phyloP scores from a whole-genome alignment of 2,888 invertebrate genomes.

The Oscheius myriophilus region DNA sequence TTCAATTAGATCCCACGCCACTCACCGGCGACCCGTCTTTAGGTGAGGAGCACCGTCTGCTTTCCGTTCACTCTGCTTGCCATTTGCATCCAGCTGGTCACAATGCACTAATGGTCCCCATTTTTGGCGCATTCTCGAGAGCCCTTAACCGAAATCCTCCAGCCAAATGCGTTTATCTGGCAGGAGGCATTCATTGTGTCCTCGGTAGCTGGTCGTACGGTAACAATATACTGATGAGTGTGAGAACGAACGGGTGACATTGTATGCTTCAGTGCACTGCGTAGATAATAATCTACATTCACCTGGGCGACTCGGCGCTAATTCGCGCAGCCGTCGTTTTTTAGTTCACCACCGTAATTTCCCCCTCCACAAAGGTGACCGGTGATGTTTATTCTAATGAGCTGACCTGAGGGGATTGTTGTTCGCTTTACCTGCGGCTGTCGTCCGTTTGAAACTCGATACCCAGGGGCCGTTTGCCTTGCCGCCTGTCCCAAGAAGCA shows the following conservation, averaged over 20 bases:
- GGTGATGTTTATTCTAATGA: no score
- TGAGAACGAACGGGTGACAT: conserved; percentile 22
- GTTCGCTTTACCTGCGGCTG: conserved; percentile 26
- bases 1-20: conserved; percentile 30
- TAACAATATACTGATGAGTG: conserved; percentile 13
- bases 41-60: neutral
- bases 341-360: conserved; percentile 5
- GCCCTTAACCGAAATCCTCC: conserved; percentile 8
- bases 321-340: no score
- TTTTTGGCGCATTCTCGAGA: conserved; percentile 24
- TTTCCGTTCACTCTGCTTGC: no score
- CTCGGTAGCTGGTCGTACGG: conserved; percentile 15
- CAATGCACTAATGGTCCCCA: conserved; percentile 2
- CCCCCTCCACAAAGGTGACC: no score
- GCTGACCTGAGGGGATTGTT: conserved; percentile 3
- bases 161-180: conserved; percentile 12
- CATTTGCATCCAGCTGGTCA: conserved; percentile 9
- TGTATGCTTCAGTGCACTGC: conserved; percentile 25
- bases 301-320: conserved; percentile 5
- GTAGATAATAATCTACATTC: conserved; percentile 28
- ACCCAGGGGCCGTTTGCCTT: conserved; percentile 10
- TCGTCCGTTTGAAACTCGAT: conserved; percentile 20
- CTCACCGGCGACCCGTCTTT: conserved; percentile 18
- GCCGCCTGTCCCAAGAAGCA: conserved; percentile 16
- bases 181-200: conserved; percentile 6